Conservation (phyloP, 2,888 invertebrate genomes). For the Suillia variegata region DNA sequence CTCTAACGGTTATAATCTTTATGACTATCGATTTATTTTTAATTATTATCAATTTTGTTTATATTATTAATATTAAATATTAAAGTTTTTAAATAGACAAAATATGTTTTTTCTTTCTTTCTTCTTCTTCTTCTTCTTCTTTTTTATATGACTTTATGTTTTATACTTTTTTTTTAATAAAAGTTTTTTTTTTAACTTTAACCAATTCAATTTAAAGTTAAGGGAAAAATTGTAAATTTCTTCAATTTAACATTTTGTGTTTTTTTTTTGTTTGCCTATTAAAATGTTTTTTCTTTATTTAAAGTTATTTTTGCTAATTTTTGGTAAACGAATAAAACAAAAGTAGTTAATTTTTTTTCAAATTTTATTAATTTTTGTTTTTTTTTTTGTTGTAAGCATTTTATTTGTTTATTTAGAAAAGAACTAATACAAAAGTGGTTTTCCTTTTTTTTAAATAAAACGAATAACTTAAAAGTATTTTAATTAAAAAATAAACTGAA, state of each 20-base stretch:
- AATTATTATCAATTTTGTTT: constrained; percentile 5
- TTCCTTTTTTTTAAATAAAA: constrained; percentile 7
- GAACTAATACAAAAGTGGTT: constrained; percentile 17
- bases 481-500: constrained; percentile 6
- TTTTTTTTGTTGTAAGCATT: constrained; percentile 21
- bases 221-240: background rate
- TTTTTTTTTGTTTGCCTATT: no score
- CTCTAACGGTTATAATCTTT: no score
- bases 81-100: constrained; percentile 1
- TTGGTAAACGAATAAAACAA: background rate
- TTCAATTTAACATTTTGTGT: background rate
- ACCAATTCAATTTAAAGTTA: background rate
- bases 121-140: background rate
- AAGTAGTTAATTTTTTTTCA: constrained; percentile 1
- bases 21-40: no score
- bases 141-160: no score
- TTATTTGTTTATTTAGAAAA: constrained; percentile 20
- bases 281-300: background rate
- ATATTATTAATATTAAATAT: background rate
- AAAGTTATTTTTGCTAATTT: background rate
- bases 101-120: background rate
- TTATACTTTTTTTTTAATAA: no score
- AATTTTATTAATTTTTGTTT: constrained; percentile 10
- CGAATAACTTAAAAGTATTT: constrained; percentile 5
- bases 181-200: background rate